Evolutionary conservation across 2,888 invertebrate genomes (phyloP).

Genomic region (Hymenopus coronatus): DNA sequence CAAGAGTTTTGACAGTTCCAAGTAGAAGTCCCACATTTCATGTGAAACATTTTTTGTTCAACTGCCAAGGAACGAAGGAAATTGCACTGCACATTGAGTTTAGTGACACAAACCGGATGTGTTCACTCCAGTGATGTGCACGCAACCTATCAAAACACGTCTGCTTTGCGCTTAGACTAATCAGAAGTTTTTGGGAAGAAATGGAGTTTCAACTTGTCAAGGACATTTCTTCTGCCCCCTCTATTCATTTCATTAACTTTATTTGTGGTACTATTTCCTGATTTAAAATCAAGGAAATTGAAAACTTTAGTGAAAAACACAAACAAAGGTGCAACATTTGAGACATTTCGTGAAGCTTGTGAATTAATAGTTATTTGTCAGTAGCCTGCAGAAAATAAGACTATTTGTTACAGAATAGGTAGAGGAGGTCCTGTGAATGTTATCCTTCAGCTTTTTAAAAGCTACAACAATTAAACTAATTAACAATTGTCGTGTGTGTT

Average conservation of each 20-base stretch:
- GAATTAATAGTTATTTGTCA: too few species aligned
- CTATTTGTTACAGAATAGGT: too few species aligned
- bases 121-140: not conserved
- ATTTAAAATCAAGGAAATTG: not conserved
- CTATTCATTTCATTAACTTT: not conserved
- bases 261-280: not conserved
- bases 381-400: too few species aligned
- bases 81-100: not conserved
- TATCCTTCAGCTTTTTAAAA: too few species aligned
- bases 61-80: not conserved
- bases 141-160: not conserved
- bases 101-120: not conserved
- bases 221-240: not conserved
- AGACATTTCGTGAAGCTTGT: too few species aligned
- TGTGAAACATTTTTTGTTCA: not conserved
- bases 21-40: not conserved
- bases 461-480: not conserved
- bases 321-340: too few species aligned
- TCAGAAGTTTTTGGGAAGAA: not conserved
- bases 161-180: not conserved
- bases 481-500: too few species aligned
- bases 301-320: too few species aligned
- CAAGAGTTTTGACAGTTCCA: not conserved
- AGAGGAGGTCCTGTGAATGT: too few species aligned
- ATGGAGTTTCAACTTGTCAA: not conserved